phyloP scores from a whole-genome alignment of 2,113 vertebrate species.

The Columbina picui region DNA sequence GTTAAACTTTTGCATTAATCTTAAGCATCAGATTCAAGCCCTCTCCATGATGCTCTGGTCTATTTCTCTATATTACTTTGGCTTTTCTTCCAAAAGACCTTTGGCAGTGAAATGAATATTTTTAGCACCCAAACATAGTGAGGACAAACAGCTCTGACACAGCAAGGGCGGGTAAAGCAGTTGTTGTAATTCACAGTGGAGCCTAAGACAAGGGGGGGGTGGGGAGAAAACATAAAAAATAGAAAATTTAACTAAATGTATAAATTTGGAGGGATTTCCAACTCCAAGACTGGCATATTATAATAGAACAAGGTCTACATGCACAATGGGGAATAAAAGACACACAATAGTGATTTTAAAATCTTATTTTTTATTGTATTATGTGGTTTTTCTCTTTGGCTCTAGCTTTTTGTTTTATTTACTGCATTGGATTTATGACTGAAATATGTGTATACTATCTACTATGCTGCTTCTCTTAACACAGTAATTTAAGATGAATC shows the following conservation, averaged over 20 bases:
- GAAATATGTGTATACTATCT: neutral
- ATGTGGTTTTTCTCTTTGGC: neutral
- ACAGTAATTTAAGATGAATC: conserved; percentile 34
- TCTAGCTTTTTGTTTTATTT: neutral
- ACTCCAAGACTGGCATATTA: neutral
- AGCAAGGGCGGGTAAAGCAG: neutral
- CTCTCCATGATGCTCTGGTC: neutral
- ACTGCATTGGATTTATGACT: neutral
- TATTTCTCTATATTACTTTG: neutral
- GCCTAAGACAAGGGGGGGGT: neutral
- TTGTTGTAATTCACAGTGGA: neutral
- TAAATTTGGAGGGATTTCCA: neutral
- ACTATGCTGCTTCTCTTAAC: conserved; percentile 11
- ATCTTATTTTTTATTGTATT: neutral
- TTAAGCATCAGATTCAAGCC: neutral
- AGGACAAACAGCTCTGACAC: neutral
- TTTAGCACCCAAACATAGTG: neutral
- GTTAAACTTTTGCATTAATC: neutral
- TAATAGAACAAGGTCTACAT: neutral
- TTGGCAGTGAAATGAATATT: neutral
- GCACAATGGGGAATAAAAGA: neutral
- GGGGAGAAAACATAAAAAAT: neutral
- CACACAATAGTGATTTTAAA: neutral
- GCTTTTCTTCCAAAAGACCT: neutral
- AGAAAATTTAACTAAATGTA: neutral